Conservation (phyloP, 2,797 vertebrate genomes). For the Siniperca scherzeri region DNA sequence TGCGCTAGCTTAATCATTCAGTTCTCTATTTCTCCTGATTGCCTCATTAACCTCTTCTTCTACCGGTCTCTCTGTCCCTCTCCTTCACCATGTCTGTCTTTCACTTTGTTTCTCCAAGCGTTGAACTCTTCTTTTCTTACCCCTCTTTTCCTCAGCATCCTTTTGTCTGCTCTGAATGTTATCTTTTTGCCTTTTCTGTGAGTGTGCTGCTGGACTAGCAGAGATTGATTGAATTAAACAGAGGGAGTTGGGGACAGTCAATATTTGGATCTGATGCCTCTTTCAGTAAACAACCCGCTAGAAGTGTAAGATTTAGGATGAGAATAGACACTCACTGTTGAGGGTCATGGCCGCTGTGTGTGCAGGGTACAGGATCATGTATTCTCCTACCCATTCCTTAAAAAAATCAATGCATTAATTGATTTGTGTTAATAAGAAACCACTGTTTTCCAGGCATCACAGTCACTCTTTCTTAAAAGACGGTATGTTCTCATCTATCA, state of each 20-base stretch:
- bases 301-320: conserved; percentile 57
- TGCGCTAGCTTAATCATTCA: conserved; percentile 75
- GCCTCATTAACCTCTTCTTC: conserved; percentile 79
- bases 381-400: conserved; percentile 3
- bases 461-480: background rate
- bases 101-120: conserved; percentile 30
- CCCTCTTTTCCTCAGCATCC: conserved; percentile 8
- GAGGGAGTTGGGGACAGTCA: conserved; percentile 78
- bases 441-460: conserved; percentile 26
- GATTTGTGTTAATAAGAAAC: conserved; percentile 35
- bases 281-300: conserved; percentile 77
- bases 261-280: conserved; percentile 83
- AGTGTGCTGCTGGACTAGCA: conserved; percentile 59
- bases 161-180: conserved; percentile 41
- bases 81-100: conserved; percentile 33
- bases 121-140: background rate
- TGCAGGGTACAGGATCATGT: conserved; percentile 5
- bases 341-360: conserved; percentile 37
- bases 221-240: conserved; percentile 82
- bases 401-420: conserved; percentile 19
- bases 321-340: conserved; percentile 54
- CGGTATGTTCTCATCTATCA: conserved; percentile 9
- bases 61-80: conserved; percentile 42
- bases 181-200: conserved; percentile 50
- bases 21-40: conserved; percentile 76